phyloP scores from a whole-genome alignment of 2,113 vertebrate genomes.

The Mesoclemmys tuberculata region DNA sequence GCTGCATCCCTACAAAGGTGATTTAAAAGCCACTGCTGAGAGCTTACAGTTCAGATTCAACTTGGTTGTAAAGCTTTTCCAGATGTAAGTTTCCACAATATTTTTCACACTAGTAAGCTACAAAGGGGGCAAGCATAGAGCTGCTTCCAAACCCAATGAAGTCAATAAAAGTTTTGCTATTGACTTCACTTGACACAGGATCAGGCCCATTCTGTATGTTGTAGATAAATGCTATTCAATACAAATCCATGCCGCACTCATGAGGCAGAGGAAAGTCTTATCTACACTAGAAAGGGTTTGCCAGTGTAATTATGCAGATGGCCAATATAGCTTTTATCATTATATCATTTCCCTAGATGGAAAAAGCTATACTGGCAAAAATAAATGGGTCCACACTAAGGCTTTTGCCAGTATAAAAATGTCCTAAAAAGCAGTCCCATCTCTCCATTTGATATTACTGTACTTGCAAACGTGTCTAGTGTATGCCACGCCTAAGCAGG shows the following conservation, averaged over 20 bases:
- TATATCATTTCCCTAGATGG: neutral
- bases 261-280: neutral
- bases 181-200: neutral
- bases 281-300: neutral
- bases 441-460: neutral
- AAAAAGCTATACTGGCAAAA: neutral
- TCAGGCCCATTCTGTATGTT: neutral
- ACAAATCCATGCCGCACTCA: too few species aligned
- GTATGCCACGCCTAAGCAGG: too few species aligned
- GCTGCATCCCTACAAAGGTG: neutral
- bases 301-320: neutral
- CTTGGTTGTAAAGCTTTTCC: rapidly evolving
- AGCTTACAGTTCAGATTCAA: neutral
- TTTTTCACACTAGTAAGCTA: neutral
- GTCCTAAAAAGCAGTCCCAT: neutral
- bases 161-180: neutral
- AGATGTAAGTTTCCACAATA: rapidly evolving
- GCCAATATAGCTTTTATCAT: neutral
- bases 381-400: neutral
- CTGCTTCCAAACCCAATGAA: neutral
- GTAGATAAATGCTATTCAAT: neutral
- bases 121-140: neutral
- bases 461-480: too few species aligned
- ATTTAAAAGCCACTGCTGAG: neutral
- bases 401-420: neutral